Base-by-base conservation (phyloP, 2,113 vertebrate genomes). In the Solea solea region DNA sequence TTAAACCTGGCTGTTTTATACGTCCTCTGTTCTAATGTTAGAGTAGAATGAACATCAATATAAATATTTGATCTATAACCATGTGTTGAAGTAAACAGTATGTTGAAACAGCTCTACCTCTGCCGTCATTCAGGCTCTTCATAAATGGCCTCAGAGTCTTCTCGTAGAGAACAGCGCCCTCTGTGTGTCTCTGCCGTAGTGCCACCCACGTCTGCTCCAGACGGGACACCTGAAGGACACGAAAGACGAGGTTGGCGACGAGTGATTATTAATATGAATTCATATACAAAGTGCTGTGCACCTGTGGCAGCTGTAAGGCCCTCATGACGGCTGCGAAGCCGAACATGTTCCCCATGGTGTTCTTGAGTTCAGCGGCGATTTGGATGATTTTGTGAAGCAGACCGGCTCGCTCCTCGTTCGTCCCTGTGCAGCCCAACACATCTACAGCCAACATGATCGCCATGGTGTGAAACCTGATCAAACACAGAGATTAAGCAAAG, bases 301-400 rank as follows among this genome's bases (percentile, higher is more conserved):
- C 97, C 97, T 98, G 97, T 8, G 95, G 94, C 92, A 99, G 94
- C 80, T 98, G 96, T 61, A 98, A 80, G 1, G 95, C 95, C 0
- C 93, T 95, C 97, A 99, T 98, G 80, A 98, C 93, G 0, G 97
- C 95, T 0, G 96, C 94, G 5, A 98, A 99, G 57, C 97, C 96
- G 71, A 97, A 99, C 96, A 99, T 95, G 92, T 99, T 97, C 9
- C 96, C 96, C 94, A 96, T 91, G 55, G 92, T 95, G 74, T 91
- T 94, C 79, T 96, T 96, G 65, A 99, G 95, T 90, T 99, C 97
- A 0, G 96, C 95, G 0, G 97, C 97, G 76, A 97, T 92, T 78
- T 95, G 94, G 80, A 99, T 97, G 83, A 94, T 94, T 91, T 95
- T 98, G 58, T 98, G 93, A 14, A 99, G 94, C 40, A 98, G 91